Base-by-base conservation (phyloP, 2,888 invertebrate genomes). In the Mythimna loreyi region DNA sequence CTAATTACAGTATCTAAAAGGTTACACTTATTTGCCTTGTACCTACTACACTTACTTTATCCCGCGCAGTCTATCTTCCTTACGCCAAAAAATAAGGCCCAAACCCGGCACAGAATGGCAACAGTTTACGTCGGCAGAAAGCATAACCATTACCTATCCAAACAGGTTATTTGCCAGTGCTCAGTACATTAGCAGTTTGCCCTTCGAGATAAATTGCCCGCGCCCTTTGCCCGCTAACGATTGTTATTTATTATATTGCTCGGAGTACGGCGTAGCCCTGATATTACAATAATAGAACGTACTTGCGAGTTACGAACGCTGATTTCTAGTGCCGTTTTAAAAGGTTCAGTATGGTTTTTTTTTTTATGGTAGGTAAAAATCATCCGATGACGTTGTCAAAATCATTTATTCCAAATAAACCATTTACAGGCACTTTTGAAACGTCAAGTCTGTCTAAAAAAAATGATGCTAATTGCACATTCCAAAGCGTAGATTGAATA, bases 151-250 rank as follows among this genome's bases (percentile, higher is more conserved):
- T 13, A 2, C 13, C 40, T 30, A 40, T 25, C 11, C 43, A 3
- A 58, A 28, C 75, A 58, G 50, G 57, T 57, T 67, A 50, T 19
- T 43, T 8, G 64, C 66, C 62, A 53, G 19, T 16, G 3, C 56
- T 58, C 28, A 55, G 40, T 59, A 57, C 67, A 75, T 45, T 61
- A 49, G 57, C 33, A 71, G 43, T 50, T 28, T 66, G 76, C 80
- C 76, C 80, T 75, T 77, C 80, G 61, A 81, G 68, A 75, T 82
- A 80, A 50, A 75, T 70, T n/a, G 70, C 53, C 36, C 47, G 61
- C 58, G 82, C 82, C 80, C 82, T 75, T 72, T 72, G 82, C 80
- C 72, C 62, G 43, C 60, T 69, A 82, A 75, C 76, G 67, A 82
- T 69, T 67, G 75, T 79, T 70, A 75, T 82, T 81, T 81, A 82